phyloP scores from a whole-genome alignment of 2,888 invertebrate genomes.

The Chloroclystis v-ata region DNA sequence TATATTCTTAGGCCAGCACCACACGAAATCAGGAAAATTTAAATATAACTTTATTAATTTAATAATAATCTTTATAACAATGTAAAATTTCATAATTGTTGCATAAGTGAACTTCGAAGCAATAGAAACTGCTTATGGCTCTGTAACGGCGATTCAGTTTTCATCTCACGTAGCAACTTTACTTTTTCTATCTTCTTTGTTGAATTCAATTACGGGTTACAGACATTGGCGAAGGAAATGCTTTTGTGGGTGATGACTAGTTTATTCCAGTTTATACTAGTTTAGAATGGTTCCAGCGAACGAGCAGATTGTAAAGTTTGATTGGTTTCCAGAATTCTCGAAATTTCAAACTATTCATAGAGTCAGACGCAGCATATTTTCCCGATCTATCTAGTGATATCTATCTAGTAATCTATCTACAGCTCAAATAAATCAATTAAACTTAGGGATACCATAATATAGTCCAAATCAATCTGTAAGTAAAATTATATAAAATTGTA shows the following conservation, averaged over 20 bases:
- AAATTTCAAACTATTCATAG: background rate
- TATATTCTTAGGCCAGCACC: no score
- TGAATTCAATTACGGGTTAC: constrained; percentile 66
- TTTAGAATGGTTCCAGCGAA: constrained; percentile 30
- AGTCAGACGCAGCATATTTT: background rate
- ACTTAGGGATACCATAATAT: no score
- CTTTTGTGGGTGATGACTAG: constrained; percentile 41
- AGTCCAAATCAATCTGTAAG: no score
- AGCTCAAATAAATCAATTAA: no score
- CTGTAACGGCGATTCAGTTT: constrained; percentile 42
- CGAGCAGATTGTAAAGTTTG: constrained; percentile 13
- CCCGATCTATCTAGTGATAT: no score
- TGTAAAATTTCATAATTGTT: background rate
- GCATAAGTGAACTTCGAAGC: background rate
- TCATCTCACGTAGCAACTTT: constrained; percentile 65
- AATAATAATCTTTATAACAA: no score
- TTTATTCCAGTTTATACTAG: constrained; percentile 25
- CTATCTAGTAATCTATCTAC: no score
- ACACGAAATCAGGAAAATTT: no score
- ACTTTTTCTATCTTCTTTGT: constrained; percentile 69
- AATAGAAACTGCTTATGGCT: background rate
- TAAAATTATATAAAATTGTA: no score
- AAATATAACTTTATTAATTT: no score
- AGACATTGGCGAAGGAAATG: constrained; percentile 49
- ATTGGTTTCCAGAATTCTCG: background rate